These are phyloP conservation scores for Yponomeuta plumbellus DNA, from an alignment of 2,888 invertebrate species.

Conservation along the genomic window DNA sequence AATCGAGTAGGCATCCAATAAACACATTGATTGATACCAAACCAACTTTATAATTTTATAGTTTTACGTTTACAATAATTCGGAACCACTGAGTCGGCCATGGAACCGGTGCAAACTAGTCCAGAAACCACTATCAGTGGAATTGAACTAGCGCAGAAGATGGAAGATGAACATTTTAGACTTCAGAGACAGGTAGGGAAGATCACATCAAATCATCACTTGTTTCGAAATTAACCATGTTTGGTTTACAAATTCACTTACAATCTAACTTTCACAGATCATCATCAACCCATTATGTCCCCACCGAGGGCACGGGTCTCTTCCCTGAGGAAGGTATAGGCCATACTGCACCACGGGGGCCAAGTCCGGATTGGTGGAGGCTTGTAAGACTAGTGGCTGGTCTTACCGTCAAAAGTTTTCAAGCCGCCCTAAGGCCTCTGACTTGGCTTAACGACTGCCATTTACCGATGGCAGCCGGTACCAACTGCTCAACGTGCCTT, in stretches of 20 bases:
- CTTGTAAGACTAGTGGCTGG: no score
- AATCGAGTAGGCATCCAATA: not conserved
- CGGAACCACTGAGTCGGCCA: not conserved
- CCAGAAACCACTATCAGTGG: conserved; percentile 29
- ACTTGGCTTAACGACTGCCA: no score
- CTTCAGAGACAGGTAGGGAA: conserved; percentile 52
- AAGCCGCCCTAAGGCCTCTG: no score
- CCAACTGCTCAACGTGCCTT: no score
- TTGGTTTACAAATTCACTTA: not conserved
- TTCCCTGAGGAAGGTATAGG: no score
- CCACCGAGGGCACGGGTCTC: no score
- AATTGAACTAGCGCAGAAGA: conserved; percentile 49
- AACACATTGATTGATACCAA: not conserved
- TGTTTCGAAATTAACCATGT: not conserved
- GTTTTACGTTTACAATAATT: not conserved
- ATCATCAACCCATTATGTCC: no score
- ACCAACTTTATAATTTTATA: not conserved
- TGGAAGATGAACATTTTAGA: conserved; percentile 62
- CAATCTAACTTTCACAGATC: not conserved
- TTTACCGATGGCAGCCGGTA: no score
- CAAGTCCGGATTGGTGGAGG: no score
- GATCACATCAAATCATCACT: not conserved
- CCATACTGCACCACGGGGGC: no score
- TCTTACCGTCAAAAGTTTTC: no score
- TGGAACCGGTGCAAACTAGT: not conserved